A percentile compares a stretch with the other conserved stretches of the same genome.
phyloP scores from a whole-genome alignment of 53 echinoderm and acorn worm genomes.

The Actinopyga echinites region DNA sequence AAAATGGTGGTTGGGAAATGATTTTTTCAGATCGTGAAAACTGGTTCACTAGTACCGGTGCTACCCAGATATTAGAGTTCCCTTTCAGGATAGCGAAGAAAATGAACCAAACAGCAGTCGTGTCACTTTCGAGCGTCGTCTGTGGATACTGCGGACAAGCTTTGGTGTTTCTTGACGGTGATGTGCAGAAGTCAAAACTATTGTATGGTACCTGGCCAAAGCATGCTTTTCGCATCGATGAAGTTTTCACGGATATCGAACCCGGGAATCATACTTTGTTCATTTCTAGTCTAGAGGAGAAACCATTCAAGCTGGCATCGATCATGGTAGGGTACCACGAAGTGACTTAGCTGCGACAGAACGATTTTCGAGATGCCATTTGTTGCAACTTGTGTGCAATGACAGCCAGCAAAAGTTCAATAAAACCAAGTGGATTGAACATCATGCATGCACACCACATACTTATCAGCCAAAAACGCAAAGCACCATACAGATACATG shows the following conservation, averaged over 20 bases:
- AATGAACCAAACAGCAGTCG: constrained; percentile 41
- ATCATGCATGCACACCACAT: no score
- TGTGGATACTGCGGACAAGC: constrained; percentile 81
- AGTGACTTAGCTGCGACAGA: no score
- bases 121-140: constrained; percentile 61
- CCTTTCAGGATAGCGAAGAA: constrained; percentile 45
- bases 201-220: constrained; percentile 52
- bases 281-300: constrained; percentile 71
- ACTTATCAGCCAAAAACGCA: no score
- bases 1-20: constrained; percentile 67
- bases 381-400: no score
- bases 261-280: constrained; percentile 53
- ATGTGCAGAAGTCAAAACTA: constrained; percentile 61
- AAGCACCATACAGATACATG: no score
- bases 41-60: constrained; percentile 69
- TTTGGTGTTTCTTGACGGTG: constrained; percentile 66
- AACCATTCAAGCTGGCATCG: constrained; percentile 70
- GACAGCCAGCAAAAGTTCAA: no score
- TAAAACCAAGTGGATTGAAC: no score
- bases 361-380: no score
- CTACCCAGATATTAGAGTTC: constrained; percentile 65
- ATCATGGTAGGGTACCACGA: constrained; percentile 58
- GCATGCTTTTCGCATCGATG: constrained; percentile 58
- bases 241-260: constrained; percentile 43
- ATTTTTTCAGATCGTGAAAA: constrained; percentile 63